These are phyloP conservation scores for Masticophis lateralis DNA, from an alignment of 2,797 vertebrate genomes.

Conservation along the genomic window DNA sequence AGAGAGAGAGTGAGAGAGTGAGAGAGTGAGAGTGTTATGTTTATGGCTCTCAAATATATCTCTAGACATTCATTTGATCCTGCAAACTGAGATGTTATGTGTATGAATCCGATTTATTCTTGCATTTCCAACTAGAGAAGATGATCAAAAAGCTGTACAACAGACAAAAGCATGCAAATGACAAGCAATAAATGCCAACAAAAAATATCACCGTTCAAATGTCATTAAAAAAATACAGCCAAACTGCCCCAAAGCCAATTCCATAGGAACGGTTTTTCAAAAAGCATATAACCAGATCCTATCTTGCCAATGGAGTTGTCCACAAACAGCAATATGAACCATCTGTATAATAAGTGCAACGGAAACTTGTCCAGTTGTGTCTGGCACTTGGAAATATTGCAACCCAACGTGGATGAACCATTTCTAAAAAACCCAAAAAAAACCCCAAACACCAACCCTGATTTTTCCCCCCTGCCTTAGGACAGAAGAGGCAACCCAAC, in stretches of 20 bases:
- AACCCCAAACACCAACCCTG: neutral
- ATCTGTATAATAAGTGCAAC: neutral
- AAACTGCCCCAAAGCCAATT: neutral
- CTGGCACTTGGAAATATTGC: neutral
- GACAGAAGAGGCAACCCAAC: neutral
- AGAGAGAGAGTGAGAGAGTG: no score
- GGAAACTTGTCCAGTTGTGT: neutral
- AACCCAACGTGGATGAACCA: neutral
- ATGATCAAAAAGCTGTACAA: neutral
- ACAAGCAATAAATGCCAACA: neutral
- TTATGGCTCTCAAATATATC: neutral
- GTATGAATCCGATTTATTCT: neutral
- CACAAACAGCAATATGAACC: neutral
- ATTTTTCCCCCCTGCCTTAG: rapidly evolving
- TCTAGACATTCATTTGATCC: neutral
- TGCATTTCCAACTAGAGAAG: neutral
- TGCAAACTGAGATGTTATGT: neutral
- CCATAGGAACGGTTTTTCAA: neutral
- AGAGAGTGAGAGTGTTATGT: no score
- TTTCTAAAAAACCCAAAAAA: neutral
- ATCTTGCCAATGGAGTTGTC: neutral
- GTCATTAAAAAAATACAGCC: neutral
- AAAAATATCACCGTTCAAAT: neutral
- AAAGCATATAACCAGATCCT: neutral
- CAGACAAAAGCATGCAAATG: neutral